Percentiles rank a stretch among this genome's conserved stretches.
Evolutionary conservation across 2,888 invertebrate genomes (phyloP).

Genomic region (Amorpha juglandis): DNA sequence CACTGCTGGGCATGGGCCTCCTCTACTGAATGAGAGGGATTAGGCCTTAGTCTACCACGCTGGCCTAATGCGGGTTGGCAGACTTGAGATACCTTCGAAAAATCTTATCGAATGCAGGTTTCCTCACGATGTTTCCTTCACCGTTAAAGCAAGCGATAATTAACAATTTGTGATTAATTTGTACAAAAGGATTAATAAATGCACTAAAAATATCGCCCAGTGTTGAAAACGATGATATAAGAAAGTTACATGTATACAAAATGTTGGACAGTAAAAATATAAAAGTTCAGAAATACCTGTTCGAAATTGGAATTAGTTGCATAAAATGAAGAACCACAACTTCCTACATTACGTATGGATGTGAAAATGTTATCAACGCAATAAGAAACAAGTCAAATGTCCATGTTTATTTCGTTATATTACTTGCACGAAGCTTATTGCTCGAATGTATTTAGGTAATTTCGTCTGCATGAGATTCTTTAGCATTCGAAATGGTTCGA

Average conservation of each 20-base stretch:
- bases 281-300: conserved; percentile 21
- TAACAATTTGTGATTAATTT: background rate
- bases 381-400: conserved; percentile 11
- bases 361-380: conserved; percentile 21
- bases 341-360: conserved; percentile 19
- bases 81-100: no score
- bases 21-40: no score
- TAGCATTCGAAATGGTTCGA: background rate
- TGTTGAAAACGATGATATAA: background rate
- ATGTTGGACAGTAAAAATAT: background rate
- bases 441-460: background rate
- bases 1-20: no score
- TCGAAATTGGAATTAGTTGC: conserved; percentile 22
- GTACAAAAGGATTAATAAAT: background rate
- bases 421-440: background rate
- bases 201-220: background rate
- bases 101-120: no score
- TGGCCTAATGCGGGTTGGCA: no score
- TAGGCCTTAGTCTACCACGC: no score
- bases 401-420: background rate
- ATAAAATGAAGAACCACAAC: conserved; percentile 11
- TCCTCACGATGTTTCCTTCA: no score
- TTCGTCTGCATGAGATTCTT: background rate
- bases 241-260: background rate
- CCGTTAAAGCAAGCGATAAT: no score